Evolutionary conservation across 2,888 invertebrate species (phyloP), one percentile per base, ranked within the genome.

Genomic region (Trissonchulus latispiculum): DNA sequence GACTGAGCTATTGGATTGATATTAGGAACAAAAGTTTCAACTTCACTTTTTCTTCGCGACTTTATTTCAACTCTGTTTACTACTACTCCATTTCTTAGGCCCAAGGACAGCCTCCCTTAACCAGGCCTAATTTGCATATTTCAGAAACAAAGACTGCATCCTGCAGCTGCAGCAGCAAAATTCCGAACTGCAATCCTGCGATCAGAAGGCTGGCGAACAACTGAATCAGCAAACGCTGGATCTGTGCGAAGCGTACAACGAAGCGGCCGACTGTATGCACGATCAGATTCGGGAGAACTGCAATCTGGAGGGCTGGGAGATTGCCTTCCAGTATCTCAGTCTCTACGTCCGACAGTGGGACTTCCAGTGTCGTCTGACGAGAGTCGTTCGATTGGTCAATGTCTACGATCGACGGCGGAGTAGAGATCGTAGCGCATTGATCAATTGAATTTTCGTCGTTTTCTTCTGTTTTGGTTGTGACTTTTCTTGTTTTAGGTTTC

Each of bases 221-320:
- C n/a, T n/a, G n/a, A n/a, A n/a, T n/a, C 8, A n/a, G 8, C 31
- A 8, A 8, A 18, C 69, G 2, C 23, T 36, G 69, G 36, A 68
- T 36, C n/a, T n/a, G 28, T 68, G 69, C 36, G 3, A 32, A 33
- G 31, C n/a, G 32, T 74, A 72, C 70, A 31, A 69, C 36, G n/a
- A 72, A 8, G 29, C 72, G 72, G 36, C 61, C 35, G 69, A 71
- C 62, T 74, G 78, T 33, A 78, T 79, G 29, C 78, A 79, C 62
- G 77, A 77, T 61, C 83, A 82, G 82, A 81, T 83, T n/a, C 76
- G 78, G 68, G 82, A 82, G 74, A 77, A 83, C 29, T 75, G 83
- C 70, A 83, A 84, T 73, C 81, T 83, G 75, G 83, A 82, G 33
- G 83, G 81, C 75, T 83, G 83, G 76, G 80, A 81, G 48, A 80